A percentile compares a stretch with the other conserved stretches of the same genome.
Conservation (phyloP, 2,113 vertebrate species). For the Conger conger region DNA sequence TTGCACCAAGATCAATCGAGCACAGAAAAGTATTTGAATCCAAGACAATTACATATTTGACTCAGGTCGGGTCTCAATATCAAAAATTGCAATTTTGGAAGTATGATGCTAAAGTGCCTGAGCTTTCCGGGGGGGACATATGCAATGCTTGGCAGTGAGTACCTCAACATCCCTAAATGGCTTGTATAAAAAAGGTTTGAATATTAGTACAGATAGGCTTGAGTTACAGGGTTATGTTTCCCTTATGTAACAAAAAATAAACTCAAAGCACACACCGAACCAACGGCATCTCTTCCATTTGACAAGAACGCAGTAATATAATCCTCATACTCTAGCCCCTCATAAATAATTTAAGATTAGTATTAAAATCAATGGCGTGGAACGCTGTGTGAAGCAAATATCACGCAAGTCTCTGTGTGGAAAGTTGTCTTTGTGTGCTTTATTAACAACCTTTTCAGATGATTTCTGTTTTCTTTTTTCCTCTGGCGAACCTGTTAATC, state of each 20-base stretch:
- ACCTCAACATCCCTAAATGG: neutral
- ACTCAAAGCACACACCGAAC: neutral
- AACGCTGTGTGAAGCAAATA: neutral
- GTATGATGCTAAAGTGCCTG: neutral
- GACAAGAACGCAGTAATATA: neutral
- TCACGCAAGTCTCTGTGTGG: neutral
- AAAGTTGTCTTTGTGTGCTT: neutral
- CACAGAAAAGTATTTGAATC: no score
- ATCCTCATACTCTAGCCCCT: neutral
- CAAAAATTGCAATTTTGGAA: no score
- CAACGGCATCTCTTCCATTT: neutral
- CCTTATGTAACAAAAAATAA: neutral
- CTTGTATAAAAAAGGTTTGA: neutral
- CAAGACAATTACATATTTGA: no score
- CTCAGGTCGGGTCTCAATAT: no score
- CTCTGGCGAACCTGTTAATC: neutral
- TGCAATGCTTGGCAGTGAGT: neutral
- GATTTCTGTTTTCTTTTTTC: neutral
- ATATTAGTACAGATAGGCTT: neutral
- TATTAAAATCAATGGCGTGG: neutral
- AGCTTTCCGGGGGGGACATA: no score
- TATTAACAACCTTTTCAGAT: neutral
- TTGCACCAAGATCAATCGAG: no score
- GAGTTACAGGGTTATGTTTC: neutral
- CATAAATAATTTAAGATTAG: neutral